These are phyloP conservation scores for Hecatera dysodea DNA, from an alignment of 2,888 invertebrate genomes.

Conservation along the genomic window DNA sequence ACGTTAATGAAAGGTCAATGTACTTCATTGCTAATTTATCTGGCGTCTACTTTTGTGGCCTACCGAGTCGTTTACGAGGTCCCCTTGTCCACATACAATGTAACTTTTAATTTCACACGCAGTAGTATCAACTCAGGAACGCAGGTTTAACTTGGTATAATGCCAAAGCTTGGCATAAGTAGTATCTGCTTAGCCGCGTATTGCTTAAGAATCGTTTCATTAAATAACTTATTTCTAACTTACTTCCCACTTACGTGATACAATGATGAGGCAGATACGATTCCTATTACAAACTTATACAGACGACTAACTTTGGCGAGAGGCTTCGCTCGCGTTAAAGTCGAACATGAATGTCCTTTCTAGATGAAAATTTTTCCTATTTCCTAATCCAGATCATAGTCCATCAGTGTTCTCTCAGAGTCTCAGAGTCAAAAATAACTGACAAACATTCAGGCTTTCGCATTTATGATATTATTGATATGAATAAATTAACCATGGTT, in stretches of 20 bases:
- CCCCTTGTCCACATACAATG: neutral
- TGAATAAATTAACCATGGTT: no score
- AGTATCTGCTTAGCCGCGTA: neutral
- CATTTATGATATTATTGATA: no score
- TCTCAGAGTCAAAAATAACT: no score
- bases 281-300: neutral
- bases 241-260: neutral
- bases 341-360: no score
- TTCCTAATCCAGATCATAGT: no score
- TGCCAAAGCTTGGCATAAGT: slow-evolving; percentile 43
- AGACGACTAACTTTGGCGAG: neutral
- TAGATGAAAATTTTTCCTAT: no score
- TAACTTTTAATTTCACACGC: neutral
- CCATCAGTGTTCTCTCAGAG: no score
- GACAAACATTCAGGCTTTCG: no score
- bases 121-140: neutral
- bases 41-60: no score
- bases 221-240: slow-evolving; percentile 16
- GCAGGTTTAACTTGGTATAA: slow-evolving; percentile 4
- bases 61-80: neutral
- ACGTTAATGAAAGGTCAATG: no score
- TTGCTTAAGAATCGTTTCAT: slow-evolving; percentile 34
- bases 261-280: neutral
- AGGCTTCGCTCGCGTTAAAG: accelerated
- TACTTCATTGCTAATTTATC: no score